Evolutionary conservation across 2,888 invertebrate genomes (phyloP).

Genomic region (Gymnoscelis rufifasciata): DNA sequence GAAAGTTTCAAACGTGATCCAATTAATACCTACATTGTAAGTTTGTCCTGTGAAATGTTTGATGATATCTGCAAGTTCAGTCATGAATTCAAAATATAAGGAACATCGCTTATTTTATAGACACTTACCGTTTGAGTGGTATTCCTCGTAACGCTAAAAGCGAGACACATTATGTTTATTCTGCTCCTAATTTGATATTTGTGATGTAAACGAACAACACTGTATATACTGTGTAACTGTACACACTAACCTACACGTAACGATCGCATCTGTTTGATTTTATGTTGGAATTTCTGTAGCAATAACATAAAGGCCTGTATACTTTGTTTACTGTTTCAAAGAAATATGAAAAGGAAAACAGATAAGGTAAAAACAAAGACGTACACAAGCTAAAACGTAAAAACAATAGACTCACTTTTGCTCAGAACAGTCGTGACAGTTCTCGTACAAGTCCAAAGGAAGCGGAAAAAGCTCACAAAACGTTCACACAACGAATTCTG

Average conservation of each 20-base stretch:
- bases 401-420: conserved; percentile 42
- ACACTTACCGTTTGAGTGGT: conserved; percentile 18
- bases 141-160: conserved; percentile 25
- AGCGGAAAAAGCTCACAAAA: conserved; percentile 51
- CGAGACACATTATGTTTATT: conserved; percentile 26
- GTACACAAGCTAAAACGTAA: conserved; percentile 26
- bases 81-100: conserved; percentile 3
- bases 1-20: too few relatives aligned
- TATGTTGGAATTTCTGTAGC: not conserved
- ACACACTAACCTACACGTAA: conserved; percentile 5
- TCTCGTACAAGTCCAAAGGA: conserved; percentile 55
- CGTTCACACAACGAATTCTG: conserved; percentile 50
- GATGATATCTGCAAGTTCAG: conserved; percentile 6
- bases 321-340: not conserved
- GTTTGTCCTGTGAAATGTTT: conserved; percentile 5
- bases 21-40: too few relatives aligned
- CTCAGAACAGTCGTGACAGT: conserved; percentile 52
- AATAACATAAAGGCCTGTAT: not conserved
- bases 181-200: conserved; percentile 29
- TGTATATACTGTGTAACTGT: conserved; percentile 18
- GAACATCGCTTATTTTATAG: conserved; percentile 21
- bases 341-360: not conserved
- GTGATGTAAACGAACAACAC: conserved; percentile 21
- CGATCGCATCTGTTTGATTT: not conserved
- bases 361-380: conserved; percentile 22